These are phyloP conservation scores for Alectoris magna DNA, from an alignment of 2,797 vertebrate species.

Conservation along the genomic window DNA sequence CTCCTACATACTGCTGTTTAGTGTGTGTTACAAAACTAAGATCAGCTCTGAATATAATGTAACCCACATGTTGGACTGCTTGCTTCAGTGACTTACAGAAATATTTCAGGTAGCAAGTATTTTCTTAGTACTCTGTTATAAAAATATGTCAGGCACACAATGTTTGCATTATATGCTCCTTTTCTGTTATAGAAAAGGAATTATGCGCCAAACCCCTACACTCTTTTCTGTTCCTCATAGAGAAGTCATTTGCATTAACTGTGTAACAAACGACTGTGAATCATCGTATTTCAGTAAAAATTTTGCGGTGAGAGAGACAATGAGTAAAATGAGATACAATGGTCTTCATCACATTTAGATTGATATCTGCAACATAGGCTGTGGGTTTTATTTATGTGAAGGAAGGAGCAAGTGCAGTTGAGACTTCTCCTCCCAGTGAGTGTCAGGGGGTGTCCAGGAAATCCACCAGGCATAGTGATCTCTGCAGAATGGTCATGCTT, in stretches of 20 bases:
- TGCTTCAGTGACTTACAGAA: conserved; percentile 66
- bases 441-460: neutral
- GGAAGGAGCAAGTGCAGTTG: neutral
- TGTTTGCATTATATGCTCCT: conserved; percentile 47
- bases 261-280: neutral
- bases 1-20: conserved; percentile 53
- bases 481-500: neutral
- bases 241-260: neutral
- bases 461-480: neutral
- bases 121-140: conserved; percentile 55
- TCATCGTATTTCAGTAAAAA: neutral
- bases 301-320: neutral
- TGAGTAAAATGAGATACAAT: neutral
- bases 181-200: neutral
- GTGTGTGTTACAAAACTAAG: conserved; percentile 67
- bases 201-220: neutral
- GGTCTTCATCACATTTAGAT: neutral
- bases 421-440: neutral
- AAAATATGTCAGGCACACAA: conserved; percentile 33
- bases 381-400: neutral
- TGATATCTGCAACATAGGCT: neutral
- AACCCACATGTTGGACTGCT: conserved; percentile 65
- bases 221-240: neutral
- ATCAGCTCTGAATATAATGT: conserved; percentile 59
- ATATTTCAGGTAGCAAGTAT: conserved; percentile 75